A percentile compares a stretch with the other conserved stretches of the same genome.
phyloP scores from a whole-genome alignment of 2,113 vertebrate genomes.

The Lonchura striata region DNA sequence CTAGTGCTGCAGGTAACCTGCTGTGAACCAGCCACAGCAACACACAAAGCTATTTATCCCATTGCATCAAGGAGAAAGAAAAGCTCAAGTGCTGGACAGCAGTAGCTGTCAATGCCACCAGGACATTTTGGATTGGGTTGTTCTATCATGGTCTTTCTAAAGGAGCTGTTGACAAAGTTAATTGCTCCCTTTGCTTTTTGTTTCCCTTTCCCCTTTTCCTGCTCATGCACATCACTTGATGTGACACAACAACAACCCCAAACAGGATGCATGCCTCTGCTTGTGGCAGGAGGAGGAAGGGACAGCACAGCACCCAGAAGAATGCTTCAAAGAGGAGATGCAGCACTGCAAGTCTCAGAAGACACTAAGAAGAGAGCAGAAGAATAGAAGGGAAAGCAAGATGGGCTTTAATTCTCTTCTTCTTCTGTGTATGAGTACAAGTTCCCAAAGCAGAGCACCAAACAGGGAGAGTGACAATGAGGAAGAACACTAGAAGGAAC shows the following conservation, averaged over 20 bases:
- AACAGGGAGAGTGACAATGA: not conserved
- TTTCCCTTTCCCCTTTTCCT: not conserved
- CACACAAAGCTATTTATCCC: not conserved
- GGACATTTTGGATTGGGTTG: not conserved
- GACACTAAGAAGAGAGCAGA: not conserved
- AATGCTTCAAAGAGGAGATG: not conserved
- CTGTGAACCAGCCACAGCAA: not conserved
- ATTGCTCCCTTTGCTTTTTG: not conserved
- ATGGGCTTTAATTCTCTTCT: not conserved
- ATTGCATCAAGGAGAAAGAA: not conserved
- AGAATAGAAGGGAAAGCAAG: not conserved
- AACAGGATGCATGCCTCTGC: conserved; percentile 20
- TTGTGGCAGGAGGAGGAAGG: not conserved
- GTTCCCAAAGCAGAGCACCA: not conserved
- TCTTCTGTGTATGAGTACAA: not conserved
- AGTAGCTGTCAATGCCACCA: not conserved
- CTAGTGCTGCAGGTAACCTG: not conserved
- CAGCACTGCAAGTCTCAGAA: not conserved
- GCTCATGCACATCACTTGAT: not conserved
- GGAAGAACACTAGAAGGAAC: not conserved
- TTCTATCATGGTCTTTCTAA: not conserved
- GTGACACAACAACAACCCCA: not conserved
- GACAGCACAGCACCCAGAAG: not conserved
- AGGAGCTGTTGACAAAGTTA: not conserved
- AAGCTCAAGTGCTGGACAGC: not conserved